These are phyloP conservation scores for Ochotona princeps DNA, from an alignment of 2,113 vertebrate species.

Conservation along the genomic window DNA sequence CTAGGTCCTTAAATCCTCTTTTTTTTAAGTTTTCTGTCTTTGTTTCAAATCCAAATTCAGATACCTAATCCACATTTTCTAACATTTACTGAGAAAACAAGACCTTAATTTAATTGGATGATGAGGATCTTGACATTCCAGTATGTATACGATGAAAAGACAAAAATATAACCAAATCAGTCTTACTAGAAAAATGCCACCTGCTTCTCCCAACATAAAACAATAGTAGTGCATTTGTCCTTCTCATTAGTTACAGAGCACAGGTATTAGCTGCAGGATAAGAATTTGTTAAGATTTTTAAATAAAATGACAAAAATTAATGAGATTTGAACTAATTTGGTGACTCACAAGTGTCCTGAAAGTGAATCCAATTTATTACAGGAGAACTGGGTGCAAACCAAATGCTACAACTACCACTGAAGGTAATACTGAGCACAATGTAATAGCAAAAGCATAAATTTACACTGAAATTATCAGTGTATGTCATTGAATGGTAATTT, in stretches of 20 bases:
- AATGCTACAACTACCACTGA: neutral
- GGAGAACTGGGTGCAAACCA: neutral
- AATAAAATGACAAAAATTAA: neutral
- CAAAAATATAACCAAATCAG: neutral
- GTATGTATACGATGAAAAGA: constrained; percentile 14
- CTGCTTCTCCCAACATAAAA: neutral
- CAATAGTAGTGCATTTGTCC: neutral
- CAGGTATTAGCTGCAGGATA: neutral
- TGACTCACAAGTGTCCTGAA: neutral
- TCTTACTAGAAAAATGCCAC: neutral
- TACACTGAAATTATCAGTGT: constrained; percentile 9
- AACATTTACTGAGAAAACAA: constrained; percentile 40
- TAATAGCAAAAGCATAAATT: neutral
- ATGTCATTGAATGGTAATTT: neutral
- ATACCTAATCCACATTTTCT: neutral
- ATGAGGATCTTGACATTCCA: constrained; percentile 5
- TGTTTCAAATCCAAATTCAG: constrained; percentile 53
- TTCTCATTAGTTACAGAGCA: neutral
- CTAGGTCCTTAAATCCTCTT: neutral
- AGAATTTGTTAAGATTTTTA: neutral
- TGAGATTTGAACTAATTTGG: neutral
- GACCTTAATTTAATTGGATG: neutral
- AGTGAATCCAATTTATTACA: neutral
- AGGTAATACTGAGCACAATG: neutral
- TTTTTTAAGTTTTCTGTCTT: constrained; percentile 25